Conservation (phyloP, 2,888 invertebrate genomes). For the Phytoseiulus persimilis region DNA sequence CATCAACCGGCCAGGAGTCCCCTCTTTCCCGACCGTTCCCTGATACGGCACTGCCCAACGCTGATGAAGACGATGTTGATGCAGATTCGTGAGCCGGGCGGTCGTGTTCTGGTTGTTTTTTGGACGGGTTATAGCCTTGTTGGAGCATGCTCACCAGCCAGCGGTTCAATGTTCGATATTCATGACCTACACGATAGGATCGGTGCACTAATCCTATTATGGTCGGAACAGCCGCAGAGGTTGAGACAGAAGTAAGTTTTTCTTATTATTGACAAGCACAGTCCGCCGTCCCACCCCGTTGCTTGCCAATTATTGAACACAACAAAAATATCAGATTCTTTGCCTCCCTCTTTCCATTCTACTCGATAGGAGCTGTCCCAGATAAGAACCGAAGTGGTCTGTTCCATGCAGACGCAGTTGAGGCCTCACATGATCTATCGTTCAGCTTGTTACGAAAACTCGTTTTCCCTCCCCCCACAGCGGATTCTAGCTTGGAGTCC, state of each 20-base stretch:
- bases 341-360: not conserved
- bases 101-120: not conserved
- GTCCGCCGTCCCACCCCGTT: too few relatives aligned
- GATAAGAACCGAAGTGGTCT: not conserved
- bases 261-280: not conserved
- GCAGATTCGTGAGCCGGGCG: not conserved
- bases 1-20: too few relatives aligned
- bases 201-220: not conserved
- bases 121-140: not conserved
- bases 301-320: not conserved
- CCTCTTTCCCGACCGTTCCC: too few relatives aligned
- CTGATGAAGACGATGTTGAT: too few relatives aligned
- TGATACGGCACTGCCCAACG: too few relatives aligned
- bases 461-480: too few relatives aligned
- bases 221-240: not conserved
- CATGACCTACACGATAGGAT: not conserved
- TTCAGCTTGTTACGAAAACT: too few relatives aligned
- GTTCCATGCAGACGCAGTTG: too few relatives aligned
- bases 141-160: not conserved
- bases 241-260: not conserved
- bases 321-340: not conserved
- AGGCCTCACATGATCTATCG: too few relatives aligned
- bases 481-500: too few relatives aligned
- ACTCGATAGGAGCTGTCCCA: not conserved
- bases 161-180: not conserved